Base-by-base conservation (phyloP, 2,797 vertebrate species). In the Neosilurus mollespiculum region DNA sequence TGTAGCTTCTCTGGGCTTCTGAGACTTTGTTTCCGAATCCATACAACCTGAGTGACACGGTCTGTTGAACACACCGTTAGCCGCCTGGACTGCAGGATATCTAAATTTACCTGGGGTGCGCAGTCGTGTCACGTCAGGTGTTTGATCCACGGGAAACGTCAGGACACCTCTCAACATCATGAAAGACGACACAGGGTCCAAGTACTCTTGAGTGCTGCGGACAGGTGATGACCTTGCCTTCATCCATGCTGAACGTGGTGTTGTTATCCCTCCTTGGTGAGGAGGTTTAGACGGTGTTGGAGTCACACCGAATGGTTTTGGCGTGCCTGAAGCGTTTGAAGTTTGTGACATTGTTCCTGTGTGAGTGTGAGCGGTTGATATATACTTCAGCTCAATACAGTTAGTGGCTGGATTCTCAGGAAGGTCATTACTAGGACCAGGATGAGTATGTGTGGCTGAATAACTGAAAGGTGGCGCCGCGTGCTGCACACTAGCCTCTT, bases 81-180 rank as follows among this genome's bases (percentile, higher is more conserved):
- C 12, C 67, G 22, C 18, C 11, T 15, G 24, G 11, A 65, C 62
- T 26, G 24, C 8, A 65, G 24, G 12, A 65, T 5, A 65, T 26
- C 34, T 69, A 54, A 16, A 16, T 62, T 12, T 87, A 94, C 92
- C 94, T 92, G 89, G 6, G 73, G 83, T 7, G 30, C 1, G 26
- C 49, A n/a, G 14, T 12, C 59, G 83, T 53, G 58, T 85, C 77
- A 24, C 67, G 62, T 75, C 34, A 43, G 72, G 18, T 72, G 51
- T 78, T 43, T 84, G 53, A 9, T 62, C 49, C 4, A 12, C 67
- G 18, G 82, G 3, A 81, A 81, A 43, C 0, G 53, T 85, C 81
- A 91, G 86, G 84, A 94, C 95, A 75, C 93, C 94, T 87, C 97
- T 93, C 78, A 99, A 90, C 84, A 92, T 93, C 85, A 98, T 96